Conservation (phyloP, 2,113 vertebrate genomes). For the Scomber colias region DNA sequence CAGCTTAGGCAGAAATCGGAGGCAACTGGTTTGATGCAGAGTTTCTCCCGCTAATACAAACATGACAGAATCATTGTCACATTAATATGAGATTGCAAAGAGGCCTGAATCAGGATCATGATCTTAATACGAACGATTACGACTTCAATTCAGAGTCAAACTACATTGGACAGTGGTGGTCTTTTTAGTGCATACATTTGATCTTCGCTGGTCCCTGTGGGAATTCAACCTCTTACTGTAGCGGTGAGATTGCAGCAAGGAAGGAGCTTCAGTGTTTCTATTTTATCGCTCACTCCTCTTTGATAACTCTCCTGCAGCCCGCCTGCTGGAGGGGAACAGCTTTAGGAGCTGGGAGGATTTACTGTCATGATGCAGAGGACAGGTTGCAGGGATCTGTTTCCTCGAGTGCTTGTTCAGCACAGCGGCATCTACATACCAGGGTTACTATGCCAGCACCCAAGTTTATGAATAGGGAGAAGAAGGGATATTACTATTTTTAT, state of each 20-base stretch:
- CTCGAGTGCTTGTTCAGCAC: conserved; percentile 28
- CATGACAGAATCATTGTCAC: too few species aligned
- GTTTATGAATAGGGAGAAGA: not conserved
- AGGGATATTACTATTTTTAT: too few species aligned
- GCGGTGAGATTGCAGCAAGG: conserved; percentile 29
- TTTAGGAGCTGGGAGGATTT: conserved; percentile 45
- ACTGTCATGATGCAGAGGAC: conserved; percentile 37
- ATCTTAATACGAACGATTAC: too few species aligned
- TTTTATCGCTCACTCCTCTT: conserved; percentile 32
- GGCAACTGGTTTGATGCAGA: too few species aligned
- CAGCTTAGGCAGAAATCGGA: too few species aligned
- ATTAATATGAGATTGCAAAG: too few species aligned
- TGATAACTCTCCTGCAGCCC: conserved; percentile 47
- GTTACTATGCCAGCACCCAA: not conserved
- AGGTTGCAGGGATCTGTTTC: conserved; percentile 37
- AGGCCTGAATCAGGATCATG: too few species aligned
- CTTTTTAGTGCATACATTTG: not conserved
- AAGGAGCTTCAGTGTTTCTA: conserved; percentile 25
- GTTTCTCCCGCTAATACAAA: too few species aligned
- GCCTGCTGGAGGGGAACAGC: not conserved
- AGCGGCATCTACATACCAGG: conserved; percentile 20
- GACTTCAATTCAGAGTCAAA: not conserved
- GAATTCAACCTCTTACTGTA: conserved; percentile 16
- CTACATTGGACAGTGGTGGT: not conserved
- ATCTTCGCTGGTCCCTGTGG: conserved; percentile 5